phyloP scores from a whole-genome alignment of 2,113 vertebrate species.

The Polypterus senegalus region DNA sequence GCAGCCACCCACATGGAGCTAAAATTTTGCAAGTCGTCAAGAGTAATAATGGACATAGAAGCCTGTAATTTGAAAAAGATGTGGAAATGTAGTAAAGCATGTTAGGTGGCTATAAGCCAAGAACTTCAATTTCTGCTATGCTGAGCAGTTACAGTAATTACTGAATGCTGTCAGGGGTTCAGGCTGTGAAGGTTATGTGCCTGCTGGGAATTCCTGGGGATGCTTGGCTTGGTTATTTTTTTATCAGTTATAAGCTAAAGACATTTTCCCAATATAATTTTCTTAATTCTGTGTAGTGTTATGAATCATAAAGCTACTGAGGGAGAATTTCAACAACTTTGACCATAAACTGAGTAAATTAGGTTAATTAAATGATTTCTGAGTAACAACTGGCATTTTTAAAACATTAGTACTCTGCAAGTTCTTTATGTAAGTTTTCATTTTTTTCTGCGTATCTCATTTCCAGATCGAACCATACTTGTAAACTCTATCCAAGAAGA shows the following conservation, averaged over 20 bases:
- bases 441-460: no score
- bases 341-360: no score
- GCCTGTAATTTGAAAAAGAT: conserved; percentile 38
- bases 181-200: not conserved
- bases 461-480: no score
- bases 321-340: no score
- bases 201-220: not conserved
- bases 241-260: not conserved
- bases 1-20: conserved; percentile 24
- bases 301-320: no score
- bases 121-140: conserved; percentile 8
- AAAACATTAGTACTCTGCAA: no score
- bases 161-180: not conserved
- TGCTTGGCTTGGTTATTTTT: not conserved
- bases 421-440: no score
- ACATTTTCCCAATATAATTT: no score
- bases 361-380: no score
- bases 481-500: no score
- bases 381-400: no score
- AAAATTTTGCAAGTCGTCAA: conserved; percentile 18
- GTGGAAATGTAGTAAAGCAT: conserved; percentile 23
- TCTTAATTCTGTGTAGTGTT: no score
- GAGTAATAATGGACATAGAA: conserved; percentile 31
- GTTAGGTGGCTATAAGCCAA: conserved; percentile 18
- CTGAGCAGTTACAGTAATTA: conserved; percentile 22